phyloP scores from a whole-genome alignment of 2,797 vertebrate species.

The Dipus sagitta region DNA sequence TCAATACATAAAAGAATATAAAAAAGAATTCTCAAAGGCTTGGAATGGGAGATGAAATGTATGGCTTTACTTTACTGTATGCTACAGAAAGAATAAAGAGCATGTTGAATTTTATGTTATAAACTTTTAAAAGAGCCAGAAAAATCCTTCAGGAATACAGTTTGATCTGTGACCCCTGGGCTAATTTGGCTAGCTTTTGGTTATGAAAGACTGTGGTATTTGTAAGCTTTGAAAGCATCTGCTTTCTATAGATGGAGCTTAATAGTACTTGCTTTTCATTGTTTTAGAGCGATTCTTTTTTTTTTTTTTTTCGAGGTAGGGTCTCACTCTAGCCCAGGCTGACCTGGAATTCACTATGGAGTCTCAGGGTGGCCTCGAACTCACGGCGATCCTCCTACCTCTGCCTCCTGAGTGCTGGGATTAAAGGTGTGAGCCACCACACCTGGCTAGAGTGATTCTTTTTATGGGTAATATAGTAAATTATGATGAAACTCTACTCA shows the following conservation, averaged over 20 bases:
- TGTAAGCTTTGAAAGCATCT: constrained; percentile 54
- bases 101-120: constrained; percentile 37
- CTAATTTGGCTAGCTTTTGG: constrained; percentile 38
- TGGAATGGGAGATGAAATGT: constrained; percentile 51
- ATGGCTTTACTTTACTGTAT: constrained; percentile 28
- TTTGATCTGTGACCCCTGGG: constrained; percentile 42
- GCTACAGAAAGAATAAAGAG: not conserved
- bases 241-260: not conserved
- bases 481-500: constrained; percentile 21
- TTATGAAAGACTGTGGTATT: constrained; percentile 47
- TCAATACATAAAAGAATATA: constrained; percentile 31
- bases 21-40: constrained; percentile 57
- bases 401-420: no score
- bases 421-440: no score
- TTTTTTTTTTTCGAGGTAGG: no score
- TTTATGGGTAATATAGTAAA: not conserved
- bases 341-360: no score
- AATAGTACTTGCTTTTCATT: constrained; percentile 32
- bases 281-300: constrained; percentile 58
- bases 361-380: no score
- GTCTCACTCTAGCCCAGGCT: no score
- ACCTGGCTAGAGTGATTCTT: not conserved
- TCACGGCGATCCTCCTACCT: no score
- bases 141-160: constrained; percentile 39
- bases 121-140: constrained; percentile 42